phyloP scores from a whole-genome alignment of 2,113 vertebrate genomes.

The Callospermophilus lateralis region DNA sequence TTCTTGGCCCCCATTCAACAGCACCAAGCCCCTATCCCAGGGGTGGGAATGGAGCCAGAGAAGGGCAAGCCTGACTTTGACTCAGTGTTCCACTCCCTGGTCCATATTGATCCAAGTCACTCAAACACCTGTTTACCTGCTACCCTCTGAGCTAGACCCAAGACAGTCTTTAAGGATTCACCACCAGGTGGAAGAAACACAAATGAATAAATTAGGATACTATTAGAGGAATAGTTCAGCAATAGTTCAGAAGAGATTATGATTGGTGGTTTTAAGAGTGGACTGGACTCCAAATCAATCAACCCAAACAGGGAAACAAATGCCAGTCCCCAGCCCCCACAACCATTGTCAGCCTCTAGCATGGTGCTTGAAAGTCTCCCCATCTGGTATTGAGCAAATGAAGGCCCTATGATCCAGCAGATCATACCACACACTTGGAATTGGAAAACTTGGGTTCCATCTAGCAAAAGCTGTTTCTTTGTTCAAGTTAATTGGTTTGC shows the following conservation, averaged over 20 bases:
- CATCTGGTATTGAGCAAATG: not conserved
- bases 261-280: not conserved
- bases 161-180: not conserved
- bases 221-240: not conserved
- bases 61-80: not conserved
- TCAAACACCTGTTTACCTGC: not conserved
- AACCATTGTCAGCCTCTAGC: not conserved
- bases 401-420: not conserved
- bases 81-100: not conserved
- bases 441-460: not conserved
- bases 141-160: not conserved
- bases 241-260: not conserved
- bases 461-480: not conserved
- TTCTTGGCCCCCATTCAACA: not conserved
- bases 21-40: not conserved
- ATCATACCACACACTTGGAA: not conserved
- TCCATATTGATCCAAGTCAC: not conserved
- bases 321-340: rapidly evolving
- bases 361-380: not conserved
- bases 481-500: not conserved
- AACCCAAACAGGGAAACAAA: not conserved
- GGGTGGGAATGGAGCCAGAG: not conserved
- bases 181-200: not conserved
- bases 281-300: not conserved
- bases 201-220: not conserved